Evolutionary conservation across 2,888 invertebrate species (phyloP), one percentile per base, ranked within the genome.

Genomic region (Ormyrus rosae): DNA sequence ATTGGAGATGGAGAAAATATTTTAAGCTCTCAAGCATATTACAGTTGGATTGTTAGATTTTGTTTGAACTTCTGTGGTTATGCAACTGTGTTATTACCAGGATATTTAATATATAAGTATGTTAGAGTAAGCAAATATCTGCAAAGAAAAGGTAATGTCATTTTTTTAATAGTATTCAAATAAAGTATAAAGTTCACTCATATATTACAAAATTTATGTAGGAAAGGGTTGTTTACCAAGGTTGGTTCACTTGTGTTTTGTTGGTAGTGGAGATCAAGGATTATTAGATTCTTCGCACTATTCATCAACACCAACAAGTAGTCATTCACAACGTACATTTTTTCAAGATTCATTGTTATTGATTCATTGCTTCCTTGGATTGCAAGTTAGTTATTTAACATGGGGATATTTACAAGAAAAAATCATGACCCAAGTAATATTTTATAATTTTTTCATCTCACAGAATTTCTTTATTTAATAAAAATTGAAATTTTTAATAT

Each of bases 391-490:
- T 58, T 99, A 98, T 89, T 92, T 99, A 48, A 96, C 97, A 79
- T 99, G 99, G 99, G 99, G 99, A 6, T 93, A 99, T 82, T 92
- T 99, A 82, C 99, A 99, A 91, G 99, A 99, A 91, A 97, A 98
- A 92, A 97, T 99, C 79, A 99, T 99, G 97, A 99, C 99, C 0
- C 94, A 95, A 92, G 94, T 94, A 86, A 69, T 63, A 78, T 51
- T 58, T 8, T 53, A 13, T 56, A 13, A 13, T 55, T 61, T 79
- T 56, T 61, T 13, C 46, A 63, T 61, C 11, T 11, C 13, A 34
- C 34, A 34, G 34, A 34, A 50, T 10, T 70, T 11, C 10, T 13
- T 45, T 58, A 34, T 50, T 51, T 45, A 70, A 55, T 58, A 60
- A 64, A 55, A 56, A 67, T 58, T 78, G 34, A 34, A 34, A 4